Evolutionary conservation across 1,140 invertebrate genomes (phyloP), one percentile per base, ranked within the genome.

Genomic region (Samia ricini): DNA sequence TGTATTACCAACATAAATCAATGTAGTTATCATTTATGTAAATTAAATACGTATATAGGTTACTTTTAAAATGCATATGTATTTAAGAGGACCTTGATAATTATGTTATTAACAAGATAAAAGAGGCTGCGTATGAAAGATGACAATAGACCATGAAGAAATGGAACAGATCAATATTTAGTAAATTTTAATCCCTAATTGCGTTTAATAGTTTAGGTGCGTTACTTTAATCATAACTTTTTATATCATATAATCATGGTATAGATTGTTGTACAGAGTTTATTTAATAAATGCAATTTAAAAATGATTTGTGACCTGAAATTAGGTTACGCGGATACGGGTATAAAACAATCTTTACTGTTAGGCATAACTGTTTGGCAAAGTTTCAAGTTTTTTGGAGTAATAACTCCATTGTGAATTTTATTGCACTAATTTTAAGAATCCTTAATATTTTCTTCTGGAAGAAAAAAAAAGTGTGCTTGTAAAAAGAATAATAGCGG

Each of bases 401-500:
- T 26, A 66, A 66, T 55, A 60, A 58, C 33, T 60, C 64, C 26
- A 64, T 69, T 60, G 58, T 55, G 62, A 62, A 63, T 66, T 67
- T 42, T 42, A 42, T 42, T 42, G 33, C 33, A 15, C 33, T 42
- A 42, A 42, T 24, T 55, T 55, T 55, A 55, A 22, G 52, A 24
- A 15, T 21, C 57, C 33, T 18, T 60, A 57, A 66, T 65, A 63
- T 62, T 61, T 64, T 63, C 51, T 55, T 15, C 7, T 1, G 33
- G 33, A 7, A 42, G 4, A 42, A 57, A 57, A n/a, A 48, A 58
- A 20, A 57, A 57, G 48, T 52, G 55, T 69, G 52, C 48, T 68
- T 60, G 48, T 19, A 49, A 62, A 57, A 75, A 69, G 55, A 79
- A 69, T 73, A 80, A 81, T 72, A 74, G 60, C 69, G 61, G 66